Evolutionary conservation across 2,888 invertebrate genomes (phyloP).

Genomic region (Dryadula phaetusa): DNA sequence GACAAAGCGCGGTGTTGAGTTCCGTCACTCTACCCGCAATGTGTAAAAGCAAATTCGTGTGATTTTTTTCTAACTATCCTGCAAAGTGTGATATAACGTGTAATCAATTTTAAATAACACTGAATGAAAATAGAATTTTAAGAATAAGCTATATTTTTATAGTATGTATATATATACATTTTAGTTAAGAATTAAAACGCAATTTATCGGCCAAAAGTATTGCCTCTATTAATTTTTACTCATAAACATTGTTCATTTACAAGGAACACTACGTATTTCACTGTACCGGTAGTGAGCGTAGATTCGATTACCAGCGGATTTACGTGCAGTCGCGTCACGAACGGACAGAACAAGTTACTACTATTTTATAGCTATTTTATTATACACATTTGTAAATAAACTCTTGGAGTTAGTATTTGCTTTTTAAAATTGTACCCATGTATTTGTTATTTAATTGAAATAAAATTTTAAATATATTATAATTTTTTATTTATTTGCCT

Average conservation of each 20-base stretch:
- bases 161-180: no score
- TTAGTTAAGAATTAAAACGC: no score
- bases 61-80: no score
- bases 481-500: no score
- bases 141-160: no score
- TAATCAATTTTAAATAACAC: no score
- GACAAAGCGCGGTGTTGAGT: no score
- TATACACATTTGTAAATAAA: constrained; percentile 19
- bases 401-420: neutral
- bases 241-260: neutral
- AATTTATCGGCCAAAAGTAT: no score
- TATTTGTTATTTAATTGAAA: neutral
- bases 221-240: neutral
- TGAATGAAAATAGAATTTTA: no score
- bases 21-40: no score
- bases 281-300: constrained; percentile 44
- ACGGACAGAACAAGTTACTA: constrained; percentile 48
- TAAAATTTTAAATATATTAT: neutral
- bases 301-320: constrained; percentile 65
- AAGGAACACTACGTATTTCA: constrained; percentile 39
- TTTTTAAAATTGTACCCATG: neutral
- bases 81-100: no score
- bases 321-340: constrained; percentile 65
- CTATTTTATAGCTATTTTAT: constrained; percentile 38
- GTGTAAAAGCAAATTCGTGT: no score